phyloP scores from a whole-genome alignment of 2,888 invertebrate species.

The Nomada ruficornis region DNA sequence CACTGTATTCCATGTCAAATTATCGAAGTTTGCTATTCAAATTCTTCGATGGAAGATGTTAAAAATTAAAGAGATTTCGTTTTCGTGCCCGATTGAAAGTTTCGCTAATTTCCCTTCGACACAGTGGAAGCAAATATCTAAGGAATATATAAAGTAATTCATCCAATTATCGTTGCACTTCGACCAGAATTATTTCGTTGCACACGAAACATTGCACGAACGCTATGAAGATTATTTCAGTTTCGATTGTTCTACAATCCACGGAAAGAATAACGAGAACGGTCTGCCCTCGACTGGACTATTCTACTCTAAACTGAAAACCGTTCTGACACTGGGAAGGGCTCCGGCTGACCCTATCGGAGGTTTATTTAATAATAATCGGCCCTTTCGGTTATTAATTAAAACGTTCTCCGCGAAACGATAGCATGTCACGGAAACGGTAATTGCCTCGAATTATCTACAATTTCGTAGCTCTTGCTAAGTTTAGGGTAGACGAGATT shows the following conservation, averaged over 20 bases:
- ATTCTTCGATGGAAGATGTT: background rate
- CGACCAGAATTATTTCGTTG: too few species aligned
- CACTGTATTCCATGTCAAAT: conserved; percentile 27
- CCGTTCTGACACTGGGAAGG: background rate
- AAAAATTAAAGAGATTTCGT: background rate
- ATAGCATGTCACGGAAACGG: too few species aligned
- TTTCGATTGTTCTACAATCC: too few species aligned
- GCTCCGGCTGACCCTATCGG: background rate
- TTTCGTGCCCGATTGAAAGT: too few species aligned
- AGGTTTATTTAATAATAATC: background rate
- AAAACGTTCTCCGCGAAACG: background rate
- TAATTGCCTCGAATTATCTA: background rate
- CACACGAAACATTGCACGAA: too few species aligned
- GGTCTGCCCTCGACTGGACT: background rate
- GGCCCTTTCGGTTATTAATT: conserved; percentile 1
- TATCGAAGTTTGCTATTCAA: background rate
- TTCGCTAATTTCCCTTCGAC: too few species aligned
- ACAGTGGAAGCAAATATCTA: too few species aligned
- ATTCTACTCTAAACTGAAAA: conserved; percentile 13
- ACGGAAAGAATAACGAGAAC: background rate
- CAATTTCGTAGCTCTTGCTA: background rate
- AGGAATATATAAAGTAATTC: too few species aligned
- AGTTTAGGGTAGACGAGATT: background rate
- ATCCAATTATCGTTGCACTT: too few species aligned
- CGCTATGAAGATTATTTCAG: too few species aligned